Evolutionary conservation across 2,113 vertebrate genomes (phyloP).

Genomic region (Pipra filicauda): DNA sequence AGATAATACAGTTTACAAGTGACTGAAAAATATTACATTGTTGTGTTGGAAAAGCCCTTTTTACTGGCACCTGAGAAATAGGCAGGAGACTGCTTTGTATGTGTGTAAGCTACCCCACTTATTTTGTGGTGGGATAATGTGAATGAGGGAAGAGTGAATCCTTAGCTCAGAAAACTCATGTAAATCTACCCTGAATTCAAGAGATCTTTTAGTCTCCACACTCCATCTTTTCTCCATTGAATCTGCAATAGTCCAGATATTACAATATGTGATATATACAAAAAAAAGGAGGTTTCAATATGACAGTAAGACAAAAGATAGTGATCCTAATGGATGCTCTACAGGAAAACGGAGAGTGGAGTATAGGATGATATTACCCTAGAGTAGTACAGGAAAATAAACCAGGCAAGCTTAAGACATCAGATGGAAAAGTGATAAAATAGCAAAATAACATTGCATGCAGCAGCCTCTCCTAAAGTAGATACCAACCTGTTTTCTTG

Average conservation of each 20-base stretch:
- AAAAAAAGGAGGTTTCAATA: background rate
- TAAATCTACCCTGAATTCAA: background rate
- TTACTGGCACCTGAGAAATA: background rate
- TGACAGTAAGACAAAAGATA: background rate
- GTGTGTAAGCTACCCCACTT: background rate
- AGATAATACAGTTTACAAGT: background rate
- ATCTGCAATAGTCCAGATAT: background rate
- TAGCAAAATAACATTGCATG: background rate
- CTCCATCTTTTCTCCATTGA: background rate
- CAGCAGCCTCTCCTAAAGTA: background rate
- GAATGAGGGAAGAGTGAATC: background rate
- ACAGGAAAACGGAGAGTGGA: background rate
- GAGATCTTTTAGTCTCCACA: background rate
- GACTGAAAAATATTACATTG: background rate
- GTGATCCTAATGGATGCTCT: background rate
- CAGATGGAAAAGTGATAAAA: background rate
- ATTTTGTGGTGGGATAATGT: background rate
- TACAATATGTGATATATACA: background rate
- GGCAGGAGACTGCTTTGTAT: background rate
- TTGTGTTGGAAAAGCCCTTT: background rate
- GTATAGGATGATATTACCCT: background rate
- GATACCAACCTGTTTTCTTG: background rate
- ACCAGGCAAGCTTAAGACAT: background rate
- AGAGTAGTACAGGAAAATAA: background rate
- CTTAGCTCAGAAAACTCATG: background rate